Evolutionary conservation across 2,888 invertebrate genomes (phyloP).

Genomic region (Polietes domitor): DNA sequence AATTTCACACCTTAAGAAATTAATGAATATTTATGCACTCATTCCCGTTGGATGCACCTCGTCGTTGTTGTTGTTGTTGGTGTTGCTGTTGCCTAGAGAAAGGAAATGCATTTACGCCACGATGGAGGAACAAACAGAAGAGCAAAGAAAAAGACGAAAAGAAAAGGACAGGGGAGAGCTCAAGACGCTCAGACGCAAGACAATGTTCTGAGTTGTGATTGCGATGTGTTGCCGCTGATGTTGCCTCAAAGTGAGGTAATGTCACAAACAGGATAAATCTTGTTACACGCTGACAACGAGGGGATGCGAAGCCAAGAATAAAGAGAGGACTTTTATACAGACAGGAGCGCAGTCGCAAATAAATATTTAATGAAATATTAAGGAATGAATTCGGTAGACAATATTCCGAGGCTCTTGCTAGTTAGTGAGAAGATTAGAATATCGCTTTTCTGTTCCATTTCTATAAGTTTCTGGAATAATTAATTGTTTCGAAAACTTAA

Average conservation of each 20-base stretch:
- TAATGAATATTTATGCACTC: constrained; percentile 60
- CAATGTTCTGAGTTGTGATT: constrained; percentile 10
- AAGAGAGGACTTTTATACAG: background rate
- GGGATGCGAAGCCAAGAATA: background rate
- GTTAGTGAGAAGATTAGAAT: too few relatives aligned
- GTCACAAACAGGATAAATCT: constrained; percentile 51
- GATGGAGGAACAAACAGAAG: constrained; percentile 22
- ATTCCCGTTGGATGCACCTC: background rate
- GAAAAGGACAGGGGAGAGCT: constrained; percentile 16
- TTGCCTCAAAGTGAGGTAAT: constrained; percentile 46
- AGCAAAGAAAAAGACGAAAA: background rate
- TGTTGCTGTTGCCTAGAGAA: constrained; percentile 7
- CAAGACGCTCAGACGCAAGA: constrained; percentile 25
- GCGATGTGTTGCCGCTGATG: constrained; percentile 21
- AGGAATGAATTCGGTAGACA: too few relatives aligned
- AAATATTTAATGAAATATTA: too few relatives aligned
- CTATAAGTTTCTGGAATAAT: too few relatives aligned
- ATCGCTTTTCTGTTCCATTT: too few relatives aligned
- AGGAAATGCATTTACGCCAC: constrained; percentile 55
- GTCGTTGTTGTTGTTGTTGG: background rate
- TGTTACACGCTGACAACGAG: constrained; percentile 33
- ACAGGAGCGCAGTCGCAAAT: background rate
- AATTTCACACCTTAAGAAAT: constrained; percentile 63
- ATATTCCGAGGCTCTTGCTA: too few relatives aligned
- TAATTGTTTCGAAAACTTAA: too few relatives aligned